Percentiles rank a stretch among this genome's conserved stretches.
phyloP scores from a whole-genome alignment of 2,113 vertebrate genomes.

The Isurus oxyrinchus region DNA sequence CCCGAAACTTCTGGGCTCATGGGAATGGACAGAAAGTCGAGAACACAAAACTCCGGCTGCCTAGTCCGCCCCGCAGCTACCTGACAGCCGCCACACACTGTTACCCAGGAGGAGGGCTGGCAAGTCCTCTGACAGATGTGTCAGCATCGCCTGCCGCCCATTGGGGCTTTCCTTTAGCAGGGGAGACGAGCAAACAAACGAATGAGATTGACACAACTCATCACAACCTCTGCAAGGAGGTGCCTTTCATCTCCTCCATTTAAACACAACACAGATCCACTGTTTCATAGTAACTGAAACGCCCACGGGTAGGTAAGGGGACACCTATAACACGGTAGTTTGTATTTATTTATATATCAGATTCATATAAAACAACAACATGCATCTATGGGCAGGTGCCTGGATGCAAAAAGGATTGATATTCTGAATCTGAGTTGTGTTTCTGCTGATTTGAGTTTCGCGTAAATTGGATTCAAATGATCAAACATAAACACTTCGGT shows the following conservation, averaged over 20 bases:
- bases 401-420: background rate
- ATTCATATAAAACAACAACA: background rate
- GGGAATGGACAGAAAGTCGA: conserved; percentile 42
- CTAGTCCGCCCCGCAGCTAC: conserved; percentile 38
- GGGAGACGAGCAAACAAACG: conserved; percentile 33
- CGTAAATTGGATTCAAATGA: background rate
- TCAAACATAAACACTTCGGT: background rate
- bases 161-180: conserved; percentile 36
- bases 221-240: background rate
- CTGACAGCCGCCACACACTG: conserved; percentile 42
- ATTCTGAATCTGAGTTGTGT: background rate
- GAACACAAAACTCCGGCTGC: conserved; percentile 35
- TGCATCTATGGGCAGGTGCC: background rate
- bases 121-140: conserved; percentile 38
- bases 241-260: background rate
- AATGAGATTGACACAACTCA: conserved; percentile 12
- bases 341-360: background rate
- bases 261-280: background rate
- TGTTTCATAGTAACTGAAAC: background rate
- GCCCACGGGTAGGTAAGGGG: background rate
- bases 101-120: conserved; percentile 36
- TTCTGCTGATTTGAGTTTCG: background rate
- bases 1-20: conserved; percentile 37
- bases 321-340: background rate
- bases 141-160: conserved; percentile 39